Evolutionary conservation across 2,797 vertebrate genomes (phyloP), one percentile per base, ranked within the genome.

Genomic region (Acanthiza pusilla): DNA sequence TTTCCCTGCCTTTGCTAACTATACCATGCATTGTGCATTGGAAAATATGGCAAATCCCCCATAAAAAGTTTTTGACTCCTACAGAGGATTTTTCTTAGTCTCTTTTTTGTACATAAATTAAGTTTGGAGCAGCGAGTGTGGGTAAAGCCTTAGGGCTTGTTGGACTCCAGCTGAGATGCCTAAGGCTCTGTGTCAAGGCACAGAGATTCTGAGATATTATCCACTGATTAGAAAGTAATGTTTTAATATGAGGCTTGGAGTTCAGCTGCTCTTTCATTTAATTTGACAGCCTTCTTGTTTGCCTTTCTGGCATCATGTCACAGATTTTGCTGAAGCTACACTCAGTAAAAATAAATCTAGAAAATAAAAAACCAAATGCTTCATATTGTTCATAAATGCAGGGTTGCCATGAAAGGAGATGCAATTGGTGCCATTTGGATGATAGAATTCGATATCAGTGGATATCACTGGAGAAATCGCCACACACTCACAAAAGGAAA

Each of bases 131-230:
- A 70, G 26, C 75, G 68, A 60, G 18, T 51, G 23, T 63, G 34
- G 79, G 25, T 77, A 88, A 85, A 61, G 60, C 67, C 67, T 89
- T 57, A 60, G 83, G 89, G 57, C 43, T 89, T 10, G 5, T 40
- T 94, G 88, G 58, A 60, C 82, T 94, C 78, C 72, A 89, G 61
- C 72, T 78, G 83, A 90, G 71, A 62, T 71, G 88, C 85, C 67
- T 38, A 34, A 82, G 88, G 54, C 72, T 92, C 47, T 53, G 27
- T 55, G 61, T 55, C n/a, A 55, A 89, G 57, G 50, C 32, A 15
- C 19, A 68, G n/a, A 77, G 79, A 65, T 55, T 92, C 92, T 86
- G 51, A 77, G 60, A 60, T 61, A 48, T 30, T 81, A 94, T 29
- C 22, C 32, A 50, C 9, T 65, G 68, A 95, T 88, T 74, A 67